Conservation (phyloP, 2,113 vertebrate species). For the Syngnathoides biaculeatus region DNA sequence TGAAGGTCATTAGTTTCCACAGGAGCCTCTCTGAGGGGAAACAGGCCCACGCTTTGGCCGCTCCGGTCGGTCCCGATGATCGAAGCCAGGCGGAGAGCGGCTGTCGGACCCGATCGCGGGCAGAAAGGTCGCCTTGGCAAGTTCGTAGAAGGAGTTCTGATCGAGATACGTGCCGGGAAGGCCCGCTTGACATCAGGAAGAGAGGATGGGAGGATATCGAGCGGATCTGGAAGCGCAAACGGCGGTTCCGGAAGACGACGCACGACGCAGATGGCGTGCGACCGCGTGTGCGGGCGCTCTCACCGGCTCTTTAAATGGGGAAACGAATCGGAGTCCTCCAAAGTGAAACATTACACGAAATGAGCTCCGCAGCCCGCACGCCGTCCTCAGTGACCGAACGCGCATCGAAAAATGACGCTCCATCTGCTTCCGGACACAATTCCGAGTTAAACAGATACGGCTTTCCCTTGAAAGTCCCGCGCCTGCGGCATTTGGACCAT, state of each 20-base stretch:
- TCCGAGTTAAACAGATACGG: conserved; percentile 8
- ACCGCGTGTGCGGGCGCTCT: conserved; percentile 25
- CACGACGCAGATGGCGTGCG: conserved; percentile 3
- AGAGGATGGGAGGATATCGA: background rate
- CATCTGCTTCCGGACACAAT: conserved; percentile 19
- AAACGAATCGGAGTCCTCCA: conserved; percentile 46
- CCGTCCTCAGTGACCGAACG: conserved; percentile 38
- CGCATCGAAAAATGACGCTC: conserved; percentile 17
- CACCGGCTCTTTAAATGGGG: conserved; percentile 57
- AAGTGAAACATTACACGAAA: conserved; percentile 54
- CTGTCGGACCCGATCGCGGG: conserved; percentile 50
- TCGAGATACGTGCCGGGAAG: background rate
- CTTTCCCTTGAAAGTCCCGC: conserved; percentile 13
- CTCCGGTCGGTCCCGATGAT: conserved; percentile 53
- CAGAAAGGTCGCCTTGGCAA: too few relatives aligned
- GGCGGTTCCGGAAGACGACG: conserved; percentile 6
- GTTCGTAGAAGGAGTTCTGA: too few relatives aligned
- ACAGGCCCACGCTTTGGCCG: conserved; percentile 64
- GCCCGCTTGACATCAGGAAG: background rate
- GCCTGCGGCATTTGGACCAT: too few relatives aligned
- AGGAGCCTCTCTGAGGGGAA: conserved; percentile 69
- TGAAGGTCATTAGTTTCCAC: conserved; percentile 72
- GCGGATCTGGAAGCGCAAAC: background rate
- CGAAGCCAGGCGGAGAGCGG: conserved; percentile 63
- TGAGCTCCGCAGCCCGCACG: conserved; percentile 46